Base-by-base conservation (phyloP, 2,888 invertebrate genomes). In the Apoda limacodes region DNA sequence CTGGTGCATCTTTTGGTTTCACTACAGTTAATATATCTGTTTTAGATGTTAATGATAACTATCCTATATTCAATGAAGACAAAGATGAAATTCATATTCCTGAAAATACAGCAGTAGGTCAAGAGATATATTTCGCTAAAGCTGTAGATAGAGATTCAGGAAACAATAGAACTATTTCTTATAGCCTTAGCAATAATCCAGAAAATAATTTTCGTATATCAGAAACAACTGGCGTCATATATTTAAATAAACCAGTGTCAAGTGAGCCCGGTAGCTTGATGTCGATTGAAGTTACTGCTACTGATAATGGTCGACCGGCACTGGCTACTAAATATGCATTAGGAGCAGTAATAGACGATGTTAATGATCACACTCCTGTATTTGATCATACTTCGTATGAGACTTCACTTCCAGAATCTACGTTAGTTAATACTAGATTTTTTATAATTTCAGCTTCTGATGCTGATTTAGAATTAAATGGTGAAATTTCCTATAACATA, bases 351-450 rank as follows among this genome's bases (percentile, higher is more conserved):
- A 84, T 95, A 36, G 88, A 88, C 48, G 96, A 97, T 62, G 93
- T 96, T 2, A 98, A 98, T 65, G 95, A 97, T 68, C 95, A 97
- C 57, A 95, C 95, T 1, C 97, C 97, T 6, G 90, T 93, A 2
- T 98, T 98, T 66, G 92, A 93, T 60, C 89, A 93, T 48, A 90
- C 91, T 1, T 92, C 91, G 9, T 97, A 96, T 65, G 96, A 97
- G 78, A 93, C 94, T 2, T 95, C 96, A 1, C 67, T 98, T 29
- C 69, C 89, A 4, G 98, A 98, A 72, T 93, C 94, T 1, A 93
- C 93, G 2, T 86, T 92, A 2, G 94, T 97, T 0, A 98, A 98
- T 63, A 89, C 91, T 28, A 83, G 94, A 46, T 95, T 94, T 70
- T 95, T 95, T 67, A 89, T 94, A 10, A 83, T 98, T 20, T 87